Base-by-base conservation (phyloP, 2,113 vertebrate species). In the Rhabdornis inornatus region DNA sequence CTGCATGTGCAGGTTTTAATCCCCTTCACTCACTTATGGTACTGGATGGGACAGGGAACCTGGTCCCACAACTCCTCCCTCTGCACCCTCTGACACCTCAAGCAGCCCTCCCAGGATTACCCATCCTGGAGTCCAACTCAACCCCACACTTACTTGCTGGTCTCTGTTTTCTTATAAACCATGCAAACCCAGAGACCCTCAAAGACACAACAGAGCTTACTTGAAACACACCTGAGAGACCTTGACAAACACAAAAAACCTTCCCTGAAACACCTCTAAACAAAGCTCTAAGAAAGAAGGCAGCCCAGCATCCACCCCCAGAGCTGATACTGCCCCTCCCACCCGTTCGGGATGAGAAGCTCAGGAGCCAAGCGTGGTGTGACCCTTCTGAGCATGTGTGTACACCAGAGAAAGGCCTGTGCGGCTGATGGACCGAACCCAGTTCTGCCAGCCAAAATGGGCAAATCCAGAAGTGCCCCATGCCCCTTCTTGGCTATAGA, bases 371-470 rank as follows among this genome's bases (percentile, higher is more conserved):
- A 31, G 28, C 49, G 27, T 13, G 42, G 42, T 13, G 16, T 11
- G 10, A 52, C 30, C 1, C 0, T 35, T 24, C 35, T 55, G 42
- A 37, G 30, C 14, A 20, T 0, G 0, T 0, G 0, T 0, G 1
- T 1, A 8, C 49, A 33, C 8, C 64, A 65, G 40, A 3, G 55
- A 64, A 55, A 14, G 16, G 20, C 13, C 61, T 5, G 50, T 8
- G 3, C 6, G 42, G 9, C 33, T 25, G 28, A 87, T 2, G 15
- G 33, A 30, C 63, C n/a, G 13, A 31, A 21, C 0, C 1, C 1
- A 47, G 18, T 23, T 65, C 5, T 85, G 50, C 63, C 72, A 37
- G 15, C 6, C 55, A 35, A 31, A 40, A 83, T 15, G 3, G 7
- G 40, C 55, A 91, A 66, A 76, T 19, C 33, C 71, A 71, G 18